phyloP scores from a whole-genome alignment of 2,797 vertebrate species.

The Ibycter americanus region DNA sequence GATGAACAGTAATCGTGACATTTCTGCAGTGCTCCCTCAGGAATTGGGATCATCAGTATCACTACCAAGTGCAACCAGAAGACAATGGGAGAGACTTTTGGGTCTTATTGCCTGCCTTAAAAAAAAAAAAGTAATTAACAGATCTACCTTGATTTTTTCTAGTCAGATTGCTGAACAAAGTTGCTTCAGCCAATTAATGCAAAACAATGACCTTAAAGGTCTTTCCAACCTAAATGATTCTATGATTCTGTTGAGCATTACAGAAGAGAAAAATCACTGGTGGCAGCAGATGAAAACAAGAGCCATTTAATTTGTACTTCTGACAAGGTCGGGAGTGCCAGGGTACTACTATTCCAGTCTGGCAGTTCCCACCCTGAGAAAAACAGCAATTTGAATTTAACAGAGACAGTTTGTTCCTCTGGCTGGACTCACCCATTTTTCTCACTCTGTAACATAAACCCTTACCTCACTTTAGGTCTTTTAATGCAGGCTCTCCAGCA shows the following conservation, averaged over 20 bases:
- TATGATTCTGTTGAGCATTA: not conserved
- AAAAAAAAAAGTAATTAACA: too few relatives aligned
- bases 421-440: not conserved
- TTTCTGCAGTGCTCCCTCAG: not conserved
- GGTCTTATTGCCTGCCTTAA: not conserved
- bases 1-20: not conserved
- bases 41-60: not conserved
- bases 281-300: not conserved
- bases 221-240: not conserved
- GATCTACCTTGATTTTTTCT: not conserved
- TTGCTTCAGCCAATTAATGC: not conserved
- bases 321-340: not conserved
- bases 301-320: not conserved
- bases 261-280: not conserved
- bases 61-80: not conserved
- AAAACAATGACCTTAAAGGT: not conserved
- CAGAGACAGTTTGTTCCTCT: not conserved
- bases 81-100: not conserved
- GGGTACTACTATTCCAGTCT: not conserved
- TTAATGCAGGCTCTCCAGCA: not conserved
- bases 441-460: not conserved
- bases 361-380: not conserved
- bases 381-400: not conserved
- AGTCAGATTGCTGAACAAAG: not conserved
- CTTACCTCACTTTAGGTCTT: not conserved